These are phyloP conservation scores for Adrianichthys oophorus DNA, from an alignment of 2,797 vertebrate genomes.

Conservation along the genomic window DNA sequence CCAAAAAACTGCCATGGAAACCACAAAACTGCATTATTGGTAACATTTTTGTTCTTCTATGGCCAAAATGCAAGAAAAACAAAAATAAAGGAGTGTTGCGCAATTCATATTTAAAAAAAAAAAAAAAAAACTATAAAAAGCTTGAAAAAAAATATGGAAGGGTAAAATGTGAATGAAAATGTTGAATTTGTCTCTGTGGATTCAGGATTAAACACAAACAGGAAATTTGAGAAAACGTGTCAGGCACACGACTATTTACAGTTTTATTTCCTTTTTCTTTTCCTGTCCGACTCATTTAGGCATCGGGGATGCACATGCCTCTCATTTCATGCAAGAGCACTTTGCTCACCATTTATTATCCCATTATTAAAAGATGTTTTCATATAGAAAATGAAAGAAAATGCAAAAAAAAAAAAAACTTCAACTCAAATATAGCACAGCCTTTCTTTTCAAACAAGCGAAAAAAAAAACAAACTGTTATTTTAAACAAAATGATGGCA, in stretches of 20 bases:
- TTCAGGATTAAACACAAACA: background rate
- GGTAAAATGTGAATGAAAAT: too few species aligned
- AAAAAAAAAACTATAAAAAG: too few species aligned
- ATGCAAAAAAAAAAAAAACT: background rate
- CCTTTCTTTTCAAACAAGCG: conserved; percentile 4
- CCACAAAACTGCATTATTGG: conserved; percentile 17
- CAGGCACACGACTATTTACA: conserved; percentile 22
- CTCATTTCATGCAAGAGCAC: conserved; percentile 38
- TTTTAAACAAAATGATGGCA: conserved; percentile 59
- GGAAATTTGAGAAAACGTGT: background rate
- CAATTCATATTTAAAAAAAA: too few species aligned
- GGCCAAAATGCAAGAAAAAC: conserved; percentile 3
- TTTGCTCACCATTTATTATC: conserved; percentile 35
- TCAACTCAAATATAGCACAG: conserved; percentile 32
- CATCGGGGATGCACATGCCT: conserved; percentile 43
- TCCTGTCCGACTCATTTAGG: conserved; percentile 60
- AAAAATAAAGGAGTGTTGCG: too few species aligned
- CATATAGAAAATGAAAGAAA: conserved; percentile 42
- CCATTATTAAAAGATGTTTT: conserved; percentile 55
- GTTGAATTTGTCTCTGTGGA: too few species aligned
- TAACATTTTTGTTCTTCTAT: conserved; percentile 23
- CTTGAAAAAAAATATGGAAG: too few species aligned
- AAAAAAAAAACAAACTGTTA: conserved; percentile 29
- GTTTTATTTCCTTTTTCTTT: conserved; percentile 70
- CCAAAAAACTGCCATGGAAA: background rate